These are phyloP conservation scores for Fratercula arctica DNA, from an alignment of 2,797 vertebrate species.

Conservation along the genomic window DNA sequence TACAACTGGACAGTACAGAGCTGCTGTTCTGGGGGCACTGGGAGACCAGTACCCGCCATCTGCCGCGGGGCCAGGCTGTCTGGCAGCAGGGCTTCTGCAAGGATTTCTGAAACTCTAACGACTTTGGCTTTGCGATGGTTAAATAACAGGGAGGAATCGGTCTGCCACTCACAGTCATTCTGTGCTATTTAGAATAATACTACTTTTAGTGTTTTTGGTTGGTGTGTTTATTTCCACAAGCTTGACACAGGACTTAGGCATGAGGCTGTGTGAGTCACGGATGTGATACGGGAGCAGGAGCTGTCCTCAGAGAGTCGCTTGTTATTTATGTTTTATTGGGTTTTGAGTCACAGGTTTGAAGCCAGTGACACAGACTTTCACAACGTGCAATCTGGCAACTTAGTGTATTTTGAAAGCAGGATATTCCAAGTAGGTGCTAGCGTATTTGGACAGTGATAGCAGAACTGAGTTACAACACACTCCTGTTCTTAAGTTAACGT, in stretches of 20 bases:
- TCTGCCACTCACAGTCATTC: not conserved
- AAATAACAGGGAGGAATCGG: not conserved
- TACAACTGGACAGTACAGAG: not conserved
- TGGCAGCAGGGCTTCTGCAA: not conserved
- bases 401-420: not conserved
- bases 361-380: not conserved
- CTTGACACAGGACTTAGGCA: conserved; percentile 13
- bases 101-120: not conserved
- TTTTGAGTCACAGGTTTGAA: conserved; percentile 3
- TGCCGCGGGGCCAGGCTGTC: accelerated
- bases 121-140: not conserved
- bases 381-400: not conserved
- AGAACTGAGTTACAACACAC: not conserved
- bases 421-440: not conserved
- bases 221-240: not conserved
- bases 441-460: not conserved
- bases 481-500: not conserved
- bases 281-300: not conserved
- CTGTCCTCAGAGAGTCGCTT: not conserved
- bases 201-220: not conserved
- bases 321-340: not conserved
- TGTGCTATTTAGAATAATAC: not conserved
- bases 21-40: not conserved
- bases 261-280: conserved; percentile 6
- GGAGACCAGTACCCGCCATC: accelerated